Evolutionary conservation across 2,797 vertebrate genomes (phyloP), one percentile per base, ranked within the genome.

Genomic region (Sebastes nivosus): DNA sequence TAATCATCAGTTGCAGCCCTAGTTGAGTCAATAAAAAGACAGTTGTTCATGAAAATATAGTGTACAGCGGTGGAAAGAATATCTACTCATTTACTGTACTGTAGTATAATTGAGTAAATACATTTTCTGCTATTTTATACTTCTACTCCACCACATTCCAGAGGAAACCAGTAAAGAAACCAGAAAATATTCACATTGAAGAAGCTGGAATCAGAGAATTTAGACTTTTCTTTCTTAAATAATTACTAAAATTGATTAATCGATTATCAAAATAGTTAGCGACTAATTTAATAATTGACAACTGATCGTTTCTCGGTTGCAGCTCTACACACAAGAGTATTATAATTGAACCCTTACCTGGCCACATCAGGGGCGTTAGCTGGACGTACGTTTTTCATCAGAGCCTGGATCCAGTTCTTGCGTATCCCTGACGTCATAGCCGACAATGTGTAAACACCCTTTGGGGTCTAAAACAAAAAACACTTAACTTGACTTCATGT

Each of bases 381-480:
- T 3, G 90, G 91, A n/a, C 75, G 85, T 0, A 95, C 90, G 5
- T 95, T 94, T 38, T 92, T 95, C 87, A 92, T 93, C 66, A 95
- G 88, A 12, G 94, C 94, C 78, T 94, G 92, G 79, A 96, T 95
- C 95, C 95, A 96, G 87, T 94, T 95, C 80, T 77, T 93, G 13
- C 95, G 93, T 65, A 95, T 95, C 67, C 95, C 95, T 5, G 94
- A 88, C 1, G 95, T 95, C 94, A 95, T 91, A 72, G 94, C 92
- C 0, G 95, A 94, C 84, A 96, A 46, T 0, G 89, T 95, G 90
- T 80, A 87, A 64, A 93, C 64, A 1, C 81, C 80, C 11, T 78
- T 80, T 3, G 63, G 84, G 8, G 94, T 95, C 95, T 95, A 67
- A 3, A 34, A 67, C 1, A 32, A n/a, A 16, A 65, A 78, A 69